Base-by-base conservation (phyloP, 2,888 invertebrate genomes). In the Hirtodrosophila duncani region DNA sequence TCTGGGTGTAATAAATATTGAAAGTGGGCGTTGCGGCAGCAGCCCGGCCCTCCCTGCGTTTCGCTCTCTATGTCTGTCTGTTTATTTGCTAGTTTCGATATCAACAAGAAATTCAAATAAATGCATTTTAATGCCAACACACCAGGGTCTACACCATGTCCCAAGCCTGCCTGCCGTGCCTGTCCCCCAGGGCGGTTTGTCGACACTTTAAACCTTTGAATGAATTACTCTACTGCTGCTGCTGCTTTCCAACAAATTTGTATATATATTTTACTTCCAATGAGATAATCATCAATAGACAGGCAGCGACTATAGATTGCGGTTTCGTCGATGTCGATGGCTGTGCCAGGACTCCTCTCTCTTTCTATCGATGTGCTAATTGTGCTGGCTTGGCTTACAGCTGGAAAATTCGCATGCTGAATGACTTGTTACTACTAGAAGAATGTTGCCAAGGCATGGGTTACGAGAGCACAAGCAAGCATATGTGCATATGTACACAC, bases 331-430 rank as follows among this genome's bases (percentile, higher is more conserved):
- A 64, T 64, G 69, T n/a, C n/a, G n/a, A n/a, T n/a, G n/a, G n/a
- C n/a, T n/a, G n/a, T n/a, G n/a, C n/a, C n/a, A n/a, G n/a, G n/a
- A n/a, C n/a, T n/a, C n/a, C n/a, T n/a, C n/a, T n/a, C n/a, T n/a
- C n/a, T n/a, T n/a, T n/a, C n/a, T n/a, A n/a, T n/a, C n/a, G n/a
- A 67, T 52, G 67, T 61, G 69, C 55, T 67, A 68, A 67, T 67
- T 53, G 68, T 39, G 48, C 29, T 27, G 29, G 46, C 55, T 41
- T 61, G 44, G 49, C 44, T 36, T 10, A 17, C 33, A 29, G 38
- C 55, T 63, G 60, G 53, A 53, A 59, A 18, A 21, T 26, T 27
- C 39, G 30, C 63, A 55, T 24, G 55, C 50, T 60, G 65, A 37
- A n/a, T n/a, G n/a, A n/a, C 49, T 59, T 53, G 36, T 48, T 44